Evolutionary conservation across 35 echinoderm and acorn worm species (phyloP), one percentile per base, ranked within the genome.

Genomic region (Holothuria glaberrima): DNA sequence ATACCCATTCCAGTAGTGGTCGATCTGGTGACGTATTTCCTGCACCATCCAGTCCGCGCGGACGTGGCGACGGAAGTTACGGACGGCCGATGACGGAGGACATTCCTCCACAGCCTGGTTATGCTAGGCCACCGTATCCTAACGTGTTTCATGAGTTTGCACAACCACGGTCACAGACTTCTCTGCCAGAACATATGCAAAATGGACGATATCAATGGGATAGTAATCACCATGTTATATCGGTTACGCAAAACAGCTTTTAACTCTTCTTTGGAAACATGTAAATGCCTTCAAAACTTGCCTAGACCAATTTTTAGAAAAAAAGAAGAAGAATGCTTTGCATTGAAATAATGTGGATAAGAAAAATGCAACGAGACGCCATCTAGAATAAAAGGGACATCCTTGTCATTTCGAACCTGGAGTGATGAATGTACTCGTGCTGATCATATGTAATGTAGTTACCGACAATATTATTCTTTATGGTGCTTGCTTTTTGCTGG

Each of bases 51-150:
- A 62, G 20, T 21, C 52, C 80, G 13, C 25, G 56, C 2, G 80
- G 80, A 18, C 52, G 52, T 21, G 80, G 54, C 1, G 80, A 84
- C 33, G 80, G 80, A 61, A 84, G 80, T 54, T 84, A 27, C 27
- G 80, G 80, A 63, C 80, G 54, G 12, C 41, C 52, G 6, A 30
- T 84, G 21, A 33, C 57, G 17, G 59, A 84, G 22, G 80, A 84
- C 12, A 48, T 21, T 12, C 19, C 54, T 33, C 36, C 36, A 41
- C 36, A 41, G n/a, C 22, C 19, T 82, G 28, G 50, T 2, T 82
- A 82, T 58, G 38, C 54, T n/a, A 82, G 79, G 9, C 46, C 46
- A 20, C 20, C 31, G 18, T 82, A 27, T 35, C 79, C 79, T 1
- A 58, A 26, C n/a, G 22, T 82, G 50, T 48, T 50, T 33, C 76